Conservation (phyloP, 2,113 vertebrate genomes). For the Pandion haliaetus region DNA sequence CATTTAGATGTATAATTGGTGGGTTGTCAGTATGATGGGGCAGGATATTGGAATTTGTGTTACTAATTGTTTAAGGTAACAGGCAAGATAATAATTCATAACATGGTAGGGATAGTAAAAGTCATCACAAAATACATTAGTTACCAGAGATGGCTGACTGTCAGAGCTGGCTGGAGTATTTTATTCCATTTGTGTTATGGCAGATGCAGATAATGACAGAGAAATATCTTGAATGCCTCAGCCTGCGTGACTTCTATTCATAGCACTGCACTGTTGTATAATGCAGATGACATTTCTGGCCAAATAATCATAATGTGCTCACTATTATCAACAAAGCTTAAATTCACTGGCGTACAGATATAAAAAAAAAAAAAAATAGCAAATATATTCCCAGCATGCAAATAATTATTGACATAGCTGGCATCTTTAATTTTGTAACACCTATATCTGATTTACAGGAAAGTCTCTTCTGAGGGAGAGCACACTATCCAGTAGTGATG, state of each 20-base stretch:
- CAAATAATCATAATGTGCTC: neutral
- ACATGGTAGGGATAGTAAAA: neutral
- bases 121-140: neutral
- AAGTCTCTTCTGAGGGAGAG: neutral
- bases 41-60: neutral
- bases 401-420: neutral
- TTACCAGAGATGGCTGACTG: neutral
- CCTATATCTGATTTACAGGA: neutral
- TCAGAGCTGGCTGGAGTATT: neutral
- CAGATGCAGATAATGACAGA: neutral
- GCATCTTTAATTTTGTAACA: neutral
- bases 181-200: neutral
- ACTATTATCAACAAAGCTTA: neutral
- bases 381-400: neutral
- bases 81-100: constrained; percentile 4
- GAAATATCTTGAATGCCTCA: neutral
- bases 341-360: neutral
- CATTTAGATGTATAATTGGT: neutral
- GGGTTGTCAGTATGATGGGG: neutral
- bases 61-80: constrained; percentile 34
- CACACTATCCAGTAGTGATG: neutral
- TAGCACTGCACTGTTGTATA: neutral
- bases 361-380: neutral
- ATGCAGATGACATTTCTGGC: neutral
- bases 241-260: neutral